A percentile compares a stretch with the other conserved stretches of the same genome.
phyloP scores from a whole-genome alignment of 2,888 invertebrate species.

The Lottia gigantea region DNA sequence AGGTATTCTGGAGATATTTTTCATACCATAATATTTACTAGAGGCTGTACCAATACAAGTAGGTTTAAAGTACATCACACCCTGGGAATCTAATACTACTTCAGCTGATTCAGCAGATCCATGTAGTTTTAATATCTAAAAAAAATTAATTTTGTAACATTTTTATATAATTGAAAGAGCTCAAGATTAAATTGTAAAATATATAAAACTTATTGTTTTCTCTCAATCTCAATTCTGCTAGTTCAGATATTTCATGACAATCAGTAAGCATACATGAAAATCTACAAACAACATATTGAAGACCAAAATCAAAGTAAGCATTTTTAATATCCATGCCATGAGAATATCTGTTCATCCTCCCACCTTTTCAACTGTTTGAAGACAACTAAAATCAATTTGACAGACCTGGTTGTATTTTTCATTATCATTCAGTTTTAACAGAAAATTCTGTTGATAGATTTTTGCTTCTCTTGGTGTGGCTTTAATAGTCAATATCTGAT shows the following conservation, averaged over 20 bases:
- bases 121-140: slow-evolving; percentile 37
- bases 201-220: no score
- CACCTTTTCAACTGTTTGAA: no score
- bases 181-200: no score
- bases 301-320: no score
- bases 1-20: slow-evolving; percentile 63
- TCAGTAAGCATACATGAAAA: no score
- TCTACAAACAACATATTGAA: no score
- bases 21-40: slow-evolving; percentile 56
- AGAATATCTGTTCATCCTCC: no score
- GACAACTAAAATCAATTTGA: background rate
- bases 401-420: slow-evolving; percentile 61
- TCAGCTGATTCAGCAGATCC: slow-evolving; percentile 63
- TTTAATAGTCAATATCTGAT: slow-evolving; percentile 62
- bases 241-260: no score
- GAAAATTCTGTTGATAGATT: slow-evolving; percentile 55
- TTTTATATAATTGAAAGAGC: no score
- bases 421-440: slow-evolving; percentile 57
- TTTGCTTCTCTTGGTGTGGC: slow-evolving; percentile 54
- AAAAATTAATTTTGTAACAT: no score
- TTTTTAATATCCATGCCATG: no score
- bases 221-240: no score
- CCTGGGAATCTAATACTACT: slow-evolving; percentile 59
- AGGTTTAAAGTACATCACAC: slow-evolving; percentile 64
- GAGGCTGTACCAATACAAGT: slow-evolving; percentile 64